A percentile compares a stretch with the other conserved stretches of the same genome.
These are phyloP conservation scores for Stratiomys singularior DNA, from an alignment of 2,888 invertebrate species.

Conservation along the genomic window DNA sequence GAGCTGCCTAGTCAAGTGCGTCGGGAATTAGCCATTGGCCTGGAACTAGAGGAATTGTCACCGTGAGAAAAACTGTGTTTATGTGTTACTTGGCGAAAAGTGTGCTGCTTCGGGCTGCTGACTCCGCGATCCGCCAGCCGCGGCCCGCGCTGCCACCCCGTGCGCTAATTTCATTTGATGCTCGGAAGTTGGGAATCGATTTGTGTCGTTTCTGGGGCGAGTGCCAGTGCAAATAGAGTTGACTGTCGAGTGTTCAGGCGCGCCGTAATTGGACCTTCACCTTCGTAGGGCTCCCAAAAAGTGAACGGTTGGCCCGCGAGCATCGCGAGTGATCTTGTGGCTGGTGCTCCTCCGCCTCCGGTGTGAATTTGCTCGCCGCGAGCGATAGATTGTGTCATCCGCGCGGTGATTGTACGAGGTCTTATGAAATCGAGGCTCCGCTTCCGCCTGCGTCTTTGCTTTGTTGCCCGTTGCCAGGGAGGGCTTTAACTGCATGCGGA, in stretches of 20 bases:
- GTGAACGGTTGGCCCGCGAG: neutral
- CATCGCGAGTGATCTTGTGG: neutral
- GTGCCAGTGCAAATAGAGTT: conserved; percentile 22
- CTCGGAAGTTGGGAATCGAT: conserved; percentile 21
- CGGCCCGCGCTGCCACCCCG: conserved; percentile 18
- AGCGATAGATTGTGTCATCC: conserved; percentile 38
- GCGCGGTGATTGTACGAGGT: conserved; percentile 38
- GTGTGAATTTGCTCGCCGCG: conserved; percentile 3
- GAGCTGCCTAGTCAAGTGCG: conserved; percentile 4
- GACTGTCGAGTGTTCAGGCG: neutral
- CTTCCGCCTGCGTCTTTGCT: conserved; percentile 15
- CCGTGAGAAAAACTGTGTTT: conserved; percentile 27
- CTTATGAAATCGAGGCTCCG: conserved; percentile 34
- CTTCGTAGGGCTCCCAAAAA: neutral
- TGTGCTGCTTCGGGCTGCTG: conserved; percentile 19
- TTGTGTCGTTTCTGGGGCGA: conserved; percentile 24
- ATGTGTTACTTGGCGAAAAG: conserved; percentile 35
- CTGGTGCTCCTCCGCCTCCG: neutral
- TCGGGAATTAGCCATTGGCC: conserved; percentile 19
- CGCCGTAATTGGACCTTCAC: conserved; percentile 29
- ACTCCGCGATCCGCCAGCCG: neutral
- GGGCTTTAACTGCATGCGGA: neutral
- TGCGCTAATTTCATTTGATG: conserved; percentile 35
- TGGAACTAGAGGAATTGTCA: conserved; percentile 13
- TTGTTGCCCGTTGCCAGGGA: neutral